Evolutionary conservation across 2,113 vertebrate species (phyloP).

Genomic region (Prunella himalayana): DNA sequence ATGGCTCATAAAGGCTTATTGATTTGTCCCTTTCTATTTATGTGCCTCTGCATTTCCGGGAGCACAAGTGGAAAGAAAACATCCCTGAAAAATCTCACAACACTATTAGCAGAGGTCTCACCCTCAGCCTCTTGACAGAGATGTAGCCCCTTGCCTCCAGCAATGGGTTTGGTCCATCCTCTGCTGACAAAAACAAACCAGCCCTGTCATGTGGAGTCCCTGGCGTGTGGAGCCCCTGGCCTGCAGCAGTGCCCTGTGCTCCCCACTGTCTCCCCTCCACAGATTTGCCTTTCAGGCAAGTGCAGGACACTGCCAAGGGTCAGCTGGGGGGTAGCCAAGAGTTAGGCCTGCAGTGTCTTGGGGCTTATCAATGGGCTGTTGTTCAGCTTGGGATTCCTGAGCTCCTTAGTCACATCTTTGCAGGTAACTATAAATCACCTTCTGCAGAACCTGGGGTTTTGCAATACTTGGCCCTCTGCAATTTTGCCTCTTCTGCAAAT

Average conservation of each 20-base stretch:
- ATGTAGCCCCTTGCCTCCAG: background rate
- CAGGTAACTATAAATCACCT: slow-evolving; percentile 56
- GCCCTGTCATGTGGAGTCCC: background rate
- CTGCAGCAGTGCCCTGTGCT: background rate
- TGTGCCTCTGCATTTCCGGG: background rate
- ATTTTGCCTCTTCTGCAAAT: slow-evolving; percentile 25
- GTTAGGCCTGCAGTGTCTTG: background rate
- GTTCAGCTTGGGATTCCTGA: slow-evolving; percentile 51
- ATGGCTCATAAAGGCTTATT: slow-evolving; percentile 31
- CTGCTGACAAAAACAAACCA: background rate
- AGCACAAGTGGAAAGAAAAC: background rate
- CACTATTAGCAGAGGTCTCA: background rate
- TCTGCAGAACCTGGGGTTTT: slow-evolving; percentile 4
- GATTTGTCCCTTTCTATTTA: slow-evolving; percentile 37
- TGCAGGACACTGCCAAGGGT: slow-evolving; percentile 21
- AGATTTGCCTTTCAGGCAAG: background rate
- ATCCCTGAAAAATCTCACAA: background rate
- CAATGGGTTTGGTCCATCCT: background rate
- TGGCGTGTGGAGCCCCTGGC: background rate
- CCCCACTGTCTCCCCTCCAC: background rate
- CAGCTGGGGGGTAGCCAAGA: slow-evolving; percentile 31
- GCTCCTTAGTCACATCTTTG: slow-evolving; percentile 45
- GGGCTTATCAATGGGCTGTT: slow-evolving; percentile 47
- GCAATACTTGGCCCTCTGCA: slow-evolving; percentile 31
- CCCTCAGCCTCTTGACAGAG: background rate